Evolutionary conservation across 2,113 vertebrate species (phyloP).

Genomic region (Grammomys dolichurus): DNA sequence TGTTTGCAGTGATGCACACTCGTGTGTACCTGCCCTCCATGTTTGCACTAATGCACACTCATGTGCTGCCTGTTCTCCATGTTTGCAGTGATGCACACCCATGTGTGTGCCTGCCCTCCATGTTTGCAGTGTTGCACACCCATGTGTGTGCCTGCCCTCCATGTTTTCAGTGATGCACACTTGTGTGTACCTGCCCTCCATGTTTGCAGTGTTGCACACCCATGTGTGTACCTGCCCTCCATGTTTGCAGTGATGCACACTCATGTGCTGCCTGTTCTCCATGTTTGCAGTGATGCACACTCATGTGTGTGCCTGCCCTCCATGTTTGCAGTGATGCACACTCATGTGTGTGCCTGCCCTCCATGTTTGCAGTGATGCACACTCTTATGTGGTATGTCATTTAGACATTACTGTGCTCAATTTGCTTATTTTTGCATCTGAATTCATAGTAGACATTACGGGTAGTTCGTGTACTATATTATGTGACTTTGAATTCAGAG

Average conservation of each 20-base stretch:
- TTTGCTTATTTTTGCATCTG: conserved; percentile 19
- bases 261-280: no score
- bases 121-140: neutral
- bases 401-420: neutral
- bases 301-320: neutral
- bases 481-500: conserved; percentile 8
- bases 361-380: neutral
- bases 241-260: no score
- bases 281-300: no score
- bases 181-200: no score
- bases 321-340: no score
- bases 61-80: no score
- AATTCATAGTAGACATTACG: neutral
- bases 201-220: no score
- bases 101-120: neutral
- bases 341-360: neutral
- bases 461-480: neutral
- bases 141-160: no score
- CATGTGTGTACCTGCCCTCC: no score
- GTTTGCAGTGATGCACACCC: neutral
- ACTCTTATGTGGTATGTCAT: neutral
- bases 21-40: neutral
- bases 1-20: neutral
- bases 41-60: neutral
- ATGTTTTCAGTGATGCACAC: no score